Evolutionary conservation across 2,888 invertebrate species (phyloP), one percentile per base, ranked within the genome.

Genomic region (Nesidiocoris tenuis): DNA sequence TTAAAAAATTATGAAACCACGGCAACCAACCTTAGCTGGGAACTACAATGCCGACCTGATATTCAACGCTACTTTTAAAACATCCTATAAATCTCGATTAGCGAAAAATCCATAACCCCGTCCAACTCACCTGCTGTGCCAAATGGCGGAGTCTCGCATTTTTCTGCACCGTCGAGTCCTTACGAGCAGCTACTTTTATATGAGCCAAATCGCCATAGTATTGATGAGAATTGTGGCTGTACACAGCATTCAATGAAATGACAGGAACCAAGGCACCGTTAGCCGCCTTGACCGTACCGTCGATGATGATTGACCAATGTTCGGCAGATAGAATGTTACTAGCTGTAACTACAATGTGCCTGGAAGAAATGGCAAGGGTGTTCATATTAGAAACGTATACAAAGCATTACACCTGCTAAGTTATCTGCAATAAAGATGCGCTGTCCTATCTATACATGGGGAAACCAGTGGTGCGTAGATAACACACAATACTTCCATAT

Each of bases 181-280:
- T 89, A 64, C 96, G 87, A 0, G 96, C 95, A 0, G 96, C 96
- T 5, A 96, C 96, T 86, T 96, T 96, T 0, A 96, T 95, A 77
- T 94, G 94, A 9, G 93, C 93, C 79, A 91, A 86, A 83, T 96
- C 96, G 0, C 96, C 96, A 83, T 96, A 96, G 84, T 96, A 97
- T 82, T 95, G 96, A 81, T 95, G 93, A 0, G 96, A 96, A 82
- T 94, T 91, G 80, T 92, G 90, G 81, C 94, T 91, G 83, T 96
- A 98, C 55, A 95, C 95, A 81, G 92, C 90, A 76, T 94, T 94
- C 56, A 98, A 86, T 84, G 95, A 95, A 79, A 93, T 91, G 74
- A 97, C 84, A 54, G 95, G 94, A 79, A 93, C 91, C 72, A 96
- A 88, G 67, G 95, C 95, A n/a, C 93, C 90, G 39, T 90, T 90